Percentiles rank a stretch among this genome's conserved stretches.
Evolutionary conservation across 1,140 invertebrate genomes (phyloP).

Genomic region (Manduca sexta): DNA sequence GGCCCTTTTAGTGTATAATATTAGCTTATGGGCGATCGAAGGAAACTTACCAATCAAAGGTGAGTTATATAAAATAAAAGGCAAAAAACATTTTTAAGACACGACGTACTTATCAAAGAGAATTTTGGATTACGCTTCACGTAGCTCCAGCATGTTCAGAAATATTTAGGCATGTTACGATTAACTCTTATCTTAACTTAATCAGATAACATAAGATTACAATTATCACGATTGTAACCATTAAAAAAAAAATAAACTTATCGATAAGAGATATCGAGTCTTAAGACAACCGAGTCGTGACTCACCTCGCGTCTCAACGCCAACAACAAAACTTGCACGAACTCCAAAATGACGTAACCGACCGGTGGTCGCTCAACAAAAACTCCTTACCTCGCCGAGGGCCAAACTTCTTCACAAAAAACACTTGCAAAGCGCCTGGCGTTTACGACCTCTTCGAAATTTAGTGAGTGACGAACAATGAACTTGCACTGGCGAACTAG

Average conservation of each 20-base stretch:
- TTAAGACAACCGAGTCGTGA: slow-evolving; percentile 43
- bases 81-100: too few species aligned
- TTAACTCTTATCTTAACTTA: too few species aligned
- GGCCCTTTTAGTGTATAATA: too few species aligned
- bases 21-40: too few species aligned
- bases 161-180: too few species aligned
- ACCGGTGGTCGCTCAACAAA: slow-evolving; percentile 43
- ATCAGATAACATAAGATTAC: too few species aligned
- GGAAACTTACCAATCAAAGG: too few species aligned
- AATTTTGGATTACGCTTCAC: too few species aligned
- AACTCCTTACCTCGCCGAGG: slow-evolving; percentile 43
- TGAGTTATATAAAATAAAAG: too few species aligned
- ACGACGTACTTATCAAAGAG: too few species aligned
- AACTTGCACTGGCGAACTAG: slow-evolving; percentile 67
- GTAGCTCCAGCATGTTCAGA: too few species aligned
- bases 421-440: slow-evolving; percentile 36
- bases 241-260: slow-evolving; percentile 7
- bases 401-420: slow-evolving; percentile 48
- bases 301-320: slow-evolving; percentile 66
- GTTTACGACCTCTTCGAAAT: slow-evolving; percentile 41
- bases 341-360: slow-evolving; percentile 56
- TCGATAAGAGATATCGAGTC: slow-evolving; percentile 44
- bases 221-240: too few species aligned
- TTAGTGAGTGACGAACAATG: slow-evolving; percentile 49
- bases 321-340: slow-evolving; percentile 58